Percentiles rank a stretch among this genome's conserved stretches.
Evolutionary conservation across 2,888 invertebrate species (phyloP).

Genomic region (Galeruca laticollis): DNA sequence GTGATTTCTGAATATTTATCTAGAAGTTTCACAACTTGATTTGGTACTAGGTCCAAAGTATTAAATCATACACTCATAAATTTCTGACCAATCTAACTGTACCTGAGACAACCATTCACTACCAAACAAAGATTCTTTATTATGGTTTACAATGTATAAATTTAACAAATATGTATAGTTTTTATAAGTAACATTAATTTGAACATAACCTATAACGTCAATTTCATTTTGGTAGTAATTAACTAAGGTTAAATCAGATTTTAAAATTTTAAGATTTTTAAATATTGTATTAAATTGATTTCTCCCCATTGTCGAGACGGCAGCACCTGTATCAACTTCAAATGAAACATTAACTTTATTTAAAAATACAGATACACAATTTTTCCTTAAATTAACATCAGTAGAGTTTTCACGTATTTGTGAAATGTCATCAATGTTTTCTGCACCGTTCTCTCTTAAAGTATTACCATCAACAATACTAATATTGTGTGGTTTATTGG

Average conservation of each 20-base stretch:
- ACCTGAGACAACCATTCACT: neutral
- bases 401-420: neutral
- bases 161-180: neutral
- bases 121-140: constrained; percentile 1
- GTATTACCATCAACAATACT: neutral
- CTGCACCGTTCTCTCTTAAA: neutral
- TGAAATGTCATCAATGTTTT: neutral
- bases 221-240: no score
- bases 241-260: neutral
- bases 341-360: no score
- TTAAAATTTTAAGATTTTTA: neutral
- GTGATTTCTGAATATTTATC: neutral
- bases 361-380: neutral
- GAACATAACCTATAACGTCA: neutral
- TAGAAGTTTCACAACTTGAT: no score
- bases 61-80: neutral
- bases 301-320: no score
- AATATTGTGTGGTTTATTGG: neutral
- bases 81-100: neutral
- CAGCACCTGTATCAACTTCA: no score
- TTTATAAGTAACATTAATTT: neutral
- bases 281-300: neutral
- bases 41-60: neutral
- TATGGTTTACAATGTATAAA: neutral
- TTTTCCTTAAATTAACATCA: neutral